phyloP scores from a whole-genome alignment of 2,797 vertebrate genomes.

The Scleropages formosus region DNA sequence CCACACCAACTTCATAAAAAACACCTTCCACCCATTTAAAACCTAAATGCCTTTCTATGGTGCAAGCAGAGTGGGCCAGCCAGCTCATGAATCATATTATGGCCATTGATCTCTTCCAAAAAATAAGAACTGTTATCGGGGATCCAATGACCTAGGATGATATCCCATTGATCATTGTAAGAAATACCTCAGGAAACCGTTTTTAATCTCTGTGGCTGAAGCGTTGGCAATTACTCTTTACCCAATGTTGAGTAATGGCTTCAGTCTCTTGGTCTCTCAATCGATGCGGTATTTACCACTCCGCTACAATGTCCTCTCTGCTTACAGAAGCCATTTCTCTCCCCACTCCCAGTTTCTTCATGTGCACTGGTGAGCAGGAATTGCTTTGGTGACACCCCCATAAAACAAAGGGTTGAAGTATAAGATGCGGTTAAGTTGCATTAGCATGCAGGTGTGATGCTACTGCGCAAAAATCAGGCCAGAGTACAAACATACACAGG shows the following conservation, averaged over 20 bases:
- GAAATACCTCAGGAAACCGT: constrained; percentile 84
- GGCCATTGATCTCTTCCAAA: constrained; percentile 81
- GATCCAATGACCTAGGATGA: constrained; percentile 79
- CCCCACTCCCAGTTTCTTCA: not conserved
- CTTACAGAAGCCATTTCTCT: constrained; percentile 81
- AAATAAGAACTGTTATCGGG: constrained; percentile 83
- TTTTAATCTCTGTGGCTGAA: constrained; percentile 80
- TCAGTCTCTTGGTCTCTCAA: constrained; percentile 78
- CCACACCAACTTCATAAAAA: constrained; percentile 58
- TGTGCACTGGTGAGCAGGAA: constrained; percentile 1
- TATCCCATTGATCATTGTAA: constrained; percentile 83
- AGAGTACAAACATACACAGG: not conserved
- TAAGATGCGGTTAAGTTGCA: no score
- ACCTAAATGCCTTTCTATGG: constrained; percentile 72
- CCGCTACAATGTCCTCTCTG: constrained; percentile 72
- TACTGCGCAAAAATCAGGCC: not conserved
- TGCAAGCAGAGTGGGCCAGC: constrained; percentile 68
- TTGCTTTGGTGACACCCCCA: not conserved
- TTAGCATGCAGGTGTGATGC: not conserved
- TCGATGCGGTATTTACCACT: constrained; percentile 83
- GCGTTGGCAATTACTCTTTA: constrained; percentile 84
- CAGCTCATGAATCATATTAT: constrained; percentile 81
- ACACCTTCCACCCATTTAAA: constrained; percentile 72
- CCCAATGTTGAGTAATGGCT: constrained; percentile 81
- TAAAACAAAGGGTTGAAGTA: no score